Percentiles rank a stretch among this genome's conserved stretches.
Conservation (phyloP, 2,797 vertebrate genomes). For the Pelobates cultripes region DNA sequence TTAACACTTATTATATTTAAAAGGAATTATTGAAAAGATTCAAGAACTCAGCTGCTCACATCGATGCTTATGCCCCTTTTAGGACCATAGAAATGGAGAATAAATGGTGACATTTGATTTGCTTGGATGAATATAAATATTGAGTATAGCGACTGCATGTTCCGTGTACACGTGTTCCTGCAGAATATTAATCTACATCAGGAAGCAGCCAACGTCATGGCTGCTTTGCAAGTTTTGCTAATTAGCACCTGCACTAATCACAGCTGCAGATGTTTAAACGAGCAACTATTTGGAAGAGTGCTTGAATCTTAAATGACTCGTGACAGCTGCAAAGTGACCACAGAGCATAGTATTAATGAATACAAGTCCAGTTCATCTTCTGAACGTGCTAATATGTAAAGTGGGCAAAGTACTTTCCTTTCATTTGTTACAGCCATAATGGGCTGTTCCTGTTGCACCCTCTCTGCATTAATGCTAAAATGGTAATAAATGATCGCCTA, state of each 20-base stretch:
- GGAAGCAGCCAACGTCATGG: slow-evolving; percentile 12
- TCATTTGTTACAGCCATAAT: not conserved
- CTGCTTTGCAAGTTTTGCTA: slow-evolving; percentile 30
- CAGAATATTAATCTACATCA: slow-evolving; percentile 19
- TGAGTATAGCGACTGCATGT: not conserved
- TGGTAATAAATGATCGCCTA: slow-evolving; percentile 21
- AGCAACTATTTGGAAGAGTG: slow-evolving; percentile 42
- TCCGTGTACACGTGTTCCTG: not conserved
- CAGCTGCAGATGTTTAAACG: slow-evolving; percentile 50
- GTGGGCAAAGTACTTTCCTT: slow-evolving; percentile 11
- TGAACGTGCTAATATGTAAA: slow-evolving; percentile 12
- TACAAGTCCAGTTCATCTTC: slow-evolving; percentile 28
- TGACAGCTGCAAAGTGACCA: slow-evolving; percentile 47
- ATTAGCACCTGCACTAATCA: slow-evolving; percentile 46
- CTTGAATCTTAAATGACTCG: slow-evolving; percentile 36
- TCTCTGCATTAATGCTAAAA: not conserved
- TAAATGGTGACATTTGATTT: not conserved
- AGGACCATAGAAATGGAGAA: not conserved
- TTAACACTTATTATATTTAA: too few species aligned
- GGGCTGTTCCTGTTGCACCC: not conserved
- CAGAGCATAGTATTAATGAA: slow-evolving; percentile 7
- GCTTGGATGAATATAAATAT: not conserved
- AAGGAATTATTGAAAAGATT: too few species aligned
- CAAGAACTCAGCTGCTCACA: too few species aligned
- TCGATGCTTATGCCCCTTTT: too few species aligned